A percentile compares a stretch with the other conserved stretches of the same genome.
phyloP scores from a whole-genome alignment of 2,888 invertebrate species.

The Electrophaes corylata region DNA sequence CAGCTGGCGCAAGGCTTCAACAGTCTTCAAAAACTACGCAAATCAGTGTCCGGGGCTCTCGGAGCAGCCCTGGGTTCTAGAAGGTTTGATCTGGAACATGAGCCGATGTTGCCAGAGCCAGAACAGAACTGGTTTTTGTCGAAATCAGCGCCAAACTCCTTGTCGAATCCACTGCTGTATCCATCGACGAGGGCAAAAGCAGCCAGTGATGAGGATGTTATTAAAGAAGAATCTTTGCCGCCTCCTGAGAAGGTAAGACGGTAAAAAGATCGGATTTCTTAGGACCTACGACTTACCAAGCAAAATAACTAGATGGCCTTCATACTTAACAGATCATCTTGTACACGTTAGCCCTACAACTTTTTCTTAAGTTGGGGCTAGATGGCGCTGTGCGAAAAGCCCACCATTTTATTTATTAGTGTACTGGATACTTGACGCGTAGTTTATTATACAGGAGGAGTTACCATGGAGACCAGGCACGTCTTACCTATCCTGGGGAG shows the following conservation, averaged over 20 bases:
- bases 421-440: background rate
- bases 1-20: conserved; percentile 84
- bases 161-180: conserved; percentile 85
- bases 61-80: conserved; percentile 80
- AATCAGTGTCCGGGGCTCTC: conserved; percentile 87
- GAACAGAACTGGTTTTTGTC: conserved; percentile 92
- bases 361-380: too few species aligned
- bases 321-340: too few species aligned
- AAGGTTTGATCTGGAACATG: conserved; percentile 79
- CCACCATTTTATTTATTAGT: background rate
- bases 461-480: conserved; percentile 60
- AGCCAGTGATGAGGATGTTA: conserved; percentile 61
- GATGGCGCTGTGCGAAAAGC: too few species aligned
- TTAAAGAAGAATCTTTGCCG: conserved; percentile 66
- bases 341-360: too few species aligned
- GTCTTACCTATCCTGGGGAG: conserved; percentile 86
- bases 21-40: conserved; percentile 88
- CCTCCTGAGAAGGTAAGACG: conserved; percentile 68
- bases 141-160: conserved; percentile 90
- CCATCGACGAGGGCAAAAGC: conserved; percentile 61
- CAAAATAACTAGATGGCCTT: too few species aligned
- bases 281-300: too few species aligned
- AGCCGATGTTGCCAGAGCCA: conserved; percentile 76
- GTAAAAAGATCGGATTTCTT: too few species aligned
- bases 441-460: conserved; percentile 56